These are phyloP conservation scores for Eumeta japonica DNA, from an alignment of 1,140 invertebrate species.

Conservation along the genomic window DNA sequence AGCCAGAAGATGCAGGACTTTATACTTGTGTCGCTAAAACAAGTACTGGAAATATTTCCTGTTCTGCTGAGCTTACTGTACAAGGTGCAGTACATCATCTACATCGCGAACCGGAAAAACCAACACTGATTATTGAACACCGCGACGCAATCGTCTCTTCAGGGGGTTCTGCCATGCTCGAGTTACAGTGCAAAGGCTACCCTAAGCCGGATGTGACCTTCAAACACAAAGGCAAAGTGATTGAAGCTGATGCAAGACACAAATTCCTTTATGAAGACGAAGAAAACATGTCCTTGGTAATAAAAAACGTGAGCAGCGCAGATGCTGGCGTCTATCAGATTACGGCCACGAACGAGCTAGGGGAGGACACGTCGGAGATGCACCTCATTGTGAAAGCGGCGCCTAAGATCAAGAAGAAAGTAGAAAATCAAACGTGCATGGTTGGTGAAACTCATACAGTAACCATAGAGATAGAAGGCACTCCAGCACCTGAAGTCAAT, in stretches of 20 bases:
- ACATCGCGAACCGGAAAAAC: constrained; percentile 77
- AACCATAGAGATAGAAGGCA: constrained; percentile 79
- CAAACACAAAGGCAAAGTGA: constrained; percentile 80
- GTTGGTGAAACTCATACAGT: constrained; percentile 69
- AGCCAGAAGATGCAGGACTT: constrained; percentile 87
- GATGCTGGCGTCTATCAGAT: constrained; percentile 87
- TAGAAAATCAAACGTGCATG: constrained; percentile 71
- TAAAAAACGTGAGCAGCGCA: constrained; percentile 80
- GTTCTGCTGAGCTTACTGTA: constrained; percentile 89
- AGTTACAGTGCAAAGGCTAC: constrained; percentile 88
- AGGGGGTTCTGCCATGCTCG: constrained; percentile 92
- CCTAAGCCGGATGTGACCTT: constrained; percentile 90
- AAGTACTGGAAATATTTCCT: constrained; percentile 86
- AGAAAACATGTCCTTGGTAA: constrained; percentile 84
- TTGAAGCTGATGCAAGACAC: constrained; percentile 77
- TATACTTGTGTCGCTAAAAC: constrained; percentile 96
- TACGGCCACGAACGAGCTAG: constrained; percentile 84
- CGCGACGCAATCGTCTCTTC: constrained; percentile 72
- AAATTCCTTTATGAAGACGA: constrained; percentile 89
- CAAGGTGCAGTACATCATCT: constrained; percentile 83
- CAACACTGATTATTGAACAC: constrained; percentile 72
- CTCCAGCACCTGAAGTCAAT: constrained; percentile 75
- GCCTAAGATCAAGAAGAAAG: constrained; percentile 79
- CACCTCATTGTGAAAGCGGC: constrained; percentile 76
- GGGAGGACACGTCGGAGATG: constrained; percentile 74